Percentiles rank a stretch among this genome's conserved stretches.
phyloP scores from a whole-genome alignment of 2,888 invertebrate genomes.

The Coelopa pilipes region DNA sequence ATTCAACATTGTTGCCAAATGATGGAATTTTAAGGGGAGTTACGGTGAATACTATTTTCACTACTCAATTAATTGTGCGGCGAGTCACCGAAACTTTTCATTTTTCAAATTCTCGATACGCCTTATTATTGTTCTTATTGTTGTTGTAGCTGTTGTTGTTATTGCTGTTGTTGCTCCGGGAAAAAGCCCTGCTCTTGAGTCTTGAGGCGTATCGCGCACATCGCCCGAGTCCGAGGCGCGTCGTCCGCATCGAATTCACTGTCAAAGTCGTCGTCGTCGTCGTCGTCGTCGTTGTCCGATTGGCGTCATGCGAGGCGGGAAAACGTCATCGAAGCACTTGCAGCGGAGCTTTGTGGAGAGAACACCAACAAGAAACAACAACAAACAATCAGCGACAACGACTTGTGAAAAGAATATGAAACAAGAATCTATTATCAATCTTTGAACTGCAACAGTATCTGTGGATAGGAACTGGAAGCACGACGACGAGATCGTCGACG shows the following conservation, averaged over 20 bases:
- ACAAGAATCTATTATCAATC: conserved; percentile 32
- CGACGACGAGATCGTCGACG: not conserved
- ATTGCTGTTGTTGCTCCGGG: too few relatives aligned
- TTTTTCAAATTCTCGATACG: not conserved
- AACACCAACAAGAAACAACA: conserved; percentile 35
- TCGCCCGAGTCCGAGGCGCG: too few relatives aligned
- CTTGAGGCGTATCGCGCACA: too few relatives aligned
- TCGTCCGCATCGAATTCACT: conserved; percentile 44
- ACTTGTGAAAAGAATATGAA: conserved; percentile 28
- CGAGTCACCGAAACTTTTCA: not conserved
- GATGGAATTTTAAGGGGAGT: not conserved
- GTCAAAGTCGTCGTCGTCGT: conserved; percentile 51
- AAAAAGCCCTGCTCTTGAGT: too few relatives aligned
- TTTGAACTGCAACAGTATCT: conserved; percentile 48
- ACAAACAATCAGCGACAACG: not conserved
- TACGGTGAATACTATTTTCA: not conserved
- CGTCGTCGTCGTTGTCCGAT: conserved; percentile 4
- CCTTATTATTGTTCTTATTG: not conserved
- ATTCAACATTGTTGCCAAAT: conserved; percentile 29
- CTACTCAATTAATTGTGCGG: not conserved
- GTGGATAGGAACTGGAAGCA: not conserved
- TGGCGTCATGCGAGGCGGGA: not conserved
- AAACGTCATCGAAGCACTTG: conserved; percentile 43
- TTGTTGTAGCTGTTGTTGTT: too few relatives aligned
- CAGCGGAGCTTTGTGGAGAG: conserved; percentile 40